Percentiles rank a stretch among this genome's conserved stretches.
Conservation (phyloP, 2,797 vertebrate species). For the Thunnus albacares region DNA sequence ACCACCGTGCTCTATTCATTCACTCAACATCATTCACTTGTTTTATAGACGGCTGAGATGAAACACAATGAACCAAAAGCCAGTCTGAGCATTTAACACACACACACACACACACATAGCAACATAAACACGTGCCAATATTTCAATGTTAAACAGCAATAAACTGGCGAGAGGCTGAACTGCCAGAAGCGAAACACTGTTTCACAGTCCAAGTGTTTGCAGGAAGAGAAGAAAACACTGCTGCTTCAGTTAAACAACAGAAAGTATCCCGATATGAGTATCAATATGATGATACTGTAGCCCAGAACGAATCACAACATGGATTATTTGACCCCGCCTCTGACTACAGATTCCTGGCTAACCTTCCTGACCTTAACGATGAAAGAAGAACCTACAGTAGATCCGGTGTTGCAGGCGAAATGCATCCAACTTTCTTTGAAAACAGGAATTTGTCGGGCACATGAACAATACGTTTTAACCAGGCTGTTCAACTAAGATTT, state of each 20-base stretch:
- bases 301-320: background rate
- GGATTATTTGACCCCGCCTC: background rate
- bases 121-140: conserved; percentile 19
- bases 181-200: conserved; percentile 15
- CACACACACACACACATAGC: conserved; percentile 3
- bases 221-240: background rate
- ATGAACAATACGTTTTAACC: conserved; percentile 4
- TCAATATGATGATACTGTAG: background rate
- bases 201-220: background rate
- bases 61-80: background rate
- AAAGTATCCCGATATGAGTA: background rate
- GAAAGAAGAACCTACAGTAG: background rate
- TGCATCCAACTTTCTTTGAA: background rate
- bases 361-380: conserved; percentile 7
- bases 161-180: conserved; percentile 1
- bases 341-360: conserved; percentile 13
- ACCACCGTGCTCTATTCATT: background rate
- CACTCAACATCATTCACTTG: background rate
- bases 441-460: conserved; percentile 12
- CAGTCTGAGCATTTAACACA: background rate
- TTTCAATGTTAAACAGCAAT: conserved; percentile 29
- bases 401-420: background rate
- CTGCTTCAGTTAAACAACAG: background rate
- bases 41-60: conserved; percentile 8
- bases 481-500: background rate